Percentiles rank a stretch among this genome's conserved stretches.
phyloP scores from a whole-genome alignment of 1,140 invertebrate species.

The Geopemphigus sp. region DNA sequence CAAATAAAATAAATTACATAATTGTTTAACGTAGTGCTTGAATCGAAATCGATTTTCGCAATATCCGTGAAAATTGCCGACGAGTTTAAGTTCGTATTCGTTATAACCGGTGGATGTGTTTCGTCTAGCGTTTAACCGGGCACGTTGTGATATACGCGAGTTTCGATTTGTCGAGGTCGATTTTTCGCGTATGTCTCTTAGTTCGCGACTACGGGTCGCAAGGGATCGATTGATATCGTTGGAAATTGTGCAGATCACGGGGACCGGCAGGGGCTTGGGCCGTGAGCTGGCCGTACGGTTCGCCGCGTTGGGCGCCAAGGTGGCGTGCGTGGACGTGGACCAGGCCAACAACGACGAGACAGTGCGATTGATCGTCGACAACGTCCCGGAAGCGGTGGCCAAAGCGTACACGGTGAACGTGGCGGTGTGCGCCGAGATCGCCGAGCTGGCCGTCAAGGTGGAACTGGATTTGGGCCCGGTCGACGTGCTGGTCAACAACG shows the following conservation, averaged over 20 bases:
- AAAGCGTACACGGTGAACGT: constrained; percentile 56
- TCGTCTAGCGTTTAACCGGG: too few species aligned
- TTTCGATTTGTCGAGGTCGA: too few species aligned
- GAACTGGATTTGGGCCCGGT: constrained; percentile 55
- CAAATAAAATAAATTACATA: too few species aligned
- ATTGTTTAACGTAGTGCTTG: too few species aligned
- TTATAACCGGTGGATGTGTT: too few species aligned
- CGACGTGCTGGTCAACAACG: constrained; percentile 57
- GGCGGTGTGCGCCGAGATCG: constrained; percentile 54
- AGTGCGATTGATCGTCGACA: constrained; percentile 54
- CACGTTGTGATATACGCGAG: too few species aligned
- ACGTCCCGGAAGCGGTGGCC: not conserved
- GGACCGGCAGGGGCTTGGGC: constrained; percentile 68
- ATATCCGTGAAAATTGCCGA: too few species aligned
- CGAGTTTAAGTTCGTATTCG: too few species aligned
- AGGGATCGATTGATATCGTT: not conserved
- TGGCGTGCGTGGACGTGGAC: constrained; percentile 68
- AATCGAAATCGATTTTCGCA: too few species aligned
- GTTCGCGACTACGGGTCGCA: too few species aligned
- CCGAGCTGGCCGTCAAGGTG: constrained; percentile 53
- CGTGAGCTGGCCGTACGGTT: constrained; percentile 65
- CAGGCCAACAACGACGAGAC: constrained; percentile 59
- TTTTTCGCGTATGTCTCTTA: too few species aligned
- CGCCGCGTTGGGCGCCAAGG: constrained; percentile 61
- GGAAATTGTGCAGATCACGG: constrained; percentile 64